Base-by-base conservation (phyloP, 2,797 vertebrate species). In the Chlorospingus flavigularis region DNA sequence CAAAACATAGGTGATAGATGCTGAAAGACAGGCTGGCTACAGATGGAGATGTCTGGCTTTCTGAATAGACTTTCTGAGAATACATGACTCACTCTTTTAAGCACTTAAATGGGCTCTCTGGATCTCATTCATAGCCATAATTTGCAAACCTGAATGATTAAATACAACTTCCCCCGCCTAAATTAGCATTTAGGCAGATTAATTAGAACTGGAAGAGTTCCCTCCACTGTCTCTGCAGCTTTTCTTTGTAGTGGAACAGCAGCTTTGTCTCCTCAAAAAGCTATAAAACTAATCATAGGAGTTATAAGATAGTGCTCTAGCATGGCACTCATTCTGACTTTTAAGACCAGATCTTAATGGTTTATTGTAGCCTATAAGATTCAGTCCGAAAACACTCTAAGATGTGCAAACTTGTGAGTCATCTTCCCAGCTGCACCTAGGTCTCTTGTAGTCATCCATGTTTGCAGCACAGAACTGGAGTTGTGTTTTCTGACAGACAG, bases 161-260 rank as follows among this genome's bases (percentile, higher is more conserved):
- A 88, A 77, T 79, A 39, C 30, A 92, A 51, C 13, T 54, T 31
- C 18, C 10, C 6, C n/a, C 0, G 0, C 21, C 48, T 65, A 77
- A 90, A 84, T 90, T 88, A 88, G 37, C 76, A 73, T 86, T 88
- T 83, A 81, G 82, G 39, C 35, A 93, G 39, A 42, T 77, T 93
- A 92, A 86, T 92, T 94, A 88, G 37, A 71, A 48, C n/a, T 71
- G 37, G 66, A 79, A 60, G 84, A 77, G 28, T 76, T 94, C 74
- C 57, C 77, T 79, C 5, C 53, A 61, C 24, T 15, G 23, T 87
- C 31, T 82, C 53, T 66, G 14, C 25, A 91, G 60, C 42, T 89
- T 73, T 85, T 94, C 24, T 76, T 80, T 87, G 48, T 39, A 82
- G 35, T 39, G 35, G 31, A 88, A 81, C 25, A 53, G 33, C 24